Evolutionary conservation across 2,797 vertebrate genomes (phyloP).

Genomic region (Oreonectes daqikongensis): DNA sequence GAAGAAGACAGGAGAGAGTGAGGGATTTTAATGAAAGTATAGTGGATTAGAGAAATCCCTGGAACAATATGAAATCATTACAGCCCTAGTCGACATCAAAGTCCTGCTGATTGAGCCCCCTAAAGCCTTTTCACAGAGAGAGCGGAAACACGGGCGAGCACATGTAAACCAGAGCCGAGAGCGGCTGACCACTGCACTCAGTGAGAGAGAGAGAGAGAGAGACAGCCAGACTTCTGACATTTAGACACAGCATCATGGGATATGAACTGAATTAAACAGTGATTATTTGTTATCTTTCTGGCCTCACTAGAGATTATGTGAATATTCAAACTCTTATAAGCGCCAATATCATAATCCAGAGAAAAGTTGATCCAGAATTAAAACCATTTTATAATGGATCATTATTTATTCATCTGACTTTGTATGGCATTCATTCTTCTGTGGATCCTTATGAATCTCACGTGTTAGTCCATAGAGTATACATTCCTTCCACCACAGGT

Average conservation of each 20-base stretch:
- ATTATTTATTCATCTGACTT: neutral
- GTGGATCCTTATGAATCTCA: too few relatives aligned
- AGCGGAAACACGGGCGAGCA: constrained; percentile 57
- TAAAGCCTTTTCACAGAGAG: constrained; percentile 81
- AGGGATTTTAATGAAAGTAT: constrained; percentile 81
- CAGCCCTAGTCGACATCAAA: constrained; percentile 87
- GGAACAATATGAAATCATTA: constrained; percentile 93
- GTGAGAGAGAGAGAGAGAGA: constrained; percentile 14
- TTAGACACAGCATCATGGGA: constrained; percentile 9
- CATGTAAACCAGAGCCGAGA: constrained; percentile 73
- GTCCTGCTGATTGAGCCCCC: constrained; percentile 84
- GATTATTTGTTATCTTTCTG: neutral
- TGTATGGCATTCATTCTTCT: neutral
- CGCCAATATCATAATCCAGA: neutral
- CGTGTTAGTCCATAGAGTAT: too few relatives aligned
- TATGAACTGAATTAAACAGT: neutral
- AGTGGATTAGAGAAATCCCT: constrained; percentile 91
- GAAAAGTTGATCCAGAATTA: neutral
- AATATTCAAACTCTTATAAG: constrained; percentile 9
- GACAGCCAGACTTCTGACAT: constrained; percentile 27
- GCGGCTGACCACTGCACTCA: constrained; percentile 33
- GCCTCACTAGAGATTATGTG: neutral
- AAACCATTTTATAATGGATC: neutral
- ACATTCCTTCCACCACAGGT: too few relatives aligned
- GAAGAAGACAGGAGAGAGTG: constrained; percentile 15